A percentile compares a stretch with the other conserved stretches of the same genome.
Evolutionary conservation across 2,113 vertebrate species (phyloP).

Genomic region (Labrus mixtus): DNA sequence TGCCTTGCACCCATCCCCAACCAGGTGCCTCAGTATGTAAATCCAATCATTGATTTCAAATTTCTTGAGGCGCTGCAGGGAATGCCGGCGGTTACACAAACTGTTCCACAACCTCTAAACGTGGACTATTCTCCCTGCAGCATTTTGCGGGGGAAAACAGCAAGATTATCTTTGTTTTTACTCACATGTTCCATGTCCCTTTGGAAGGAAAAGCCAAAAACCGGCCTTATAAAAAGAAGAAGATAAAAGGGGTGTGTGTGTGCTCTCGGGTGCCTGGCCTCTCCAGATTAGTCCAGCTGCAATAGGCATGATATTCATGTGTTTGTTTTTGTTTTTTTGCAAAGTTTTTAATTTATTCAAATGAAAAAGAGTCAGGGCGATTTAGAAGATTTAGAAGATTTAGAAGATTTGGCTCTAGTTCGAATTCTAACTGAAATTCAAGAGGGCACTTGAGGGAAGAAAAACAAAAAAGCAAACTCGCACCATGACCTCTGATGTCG

Average conservation of each 20-base stretch:
- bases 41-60: slow-evolving; percentile 63
- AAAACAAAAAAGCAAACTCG: slow-evolving; percentile 16
- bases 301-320: slow-evolving; percentile 30
- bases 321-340: slow-evolving; percentile 24
- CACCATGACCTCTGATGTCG: slow-evolving; percentile 26
- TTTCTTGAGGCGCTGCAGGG: slow-evolving; percentile 44
- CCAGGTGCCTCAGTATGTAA: slow-evolving; percentile 59
- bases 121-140: slow-evolving; percentile 42
- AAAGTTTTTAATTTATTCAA: slow-evolving; percentile 16
- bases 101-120: slow-evolving; percentile 40
- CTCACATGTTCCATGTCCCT: slow-evolving; percentile 35
- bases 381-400: background rate
- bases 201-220: slow-evolving; percentile 30
- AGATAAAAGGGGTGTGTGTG: slow-evolving; percentile 8
- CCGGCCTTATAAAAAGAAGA: slow-evolving; percentile 31
- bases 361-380: background rate
- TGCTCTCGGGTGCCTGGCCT: slow-evolving; percentile 8
- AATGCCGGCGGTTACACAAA: slow-evolving; percentile 43
- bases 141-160: slow-evolving; percentile 23
- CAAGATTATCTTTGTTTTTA: slow-evolving; percentile 6
- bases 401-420: slow-evolving; percentile 11
- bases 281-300: slow-evolving; percentile 45
- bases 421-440: slow-evolving; percentile 15
- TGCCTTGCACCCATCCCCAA: slow-evolving; percentile 45
- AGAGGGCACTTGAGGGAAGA: slow-evolving; percentile 1